phyloP scores from a whole-genome alignment of 2,888 invertebrate species.

The Caenorhabditis macrosperma region DNA sequence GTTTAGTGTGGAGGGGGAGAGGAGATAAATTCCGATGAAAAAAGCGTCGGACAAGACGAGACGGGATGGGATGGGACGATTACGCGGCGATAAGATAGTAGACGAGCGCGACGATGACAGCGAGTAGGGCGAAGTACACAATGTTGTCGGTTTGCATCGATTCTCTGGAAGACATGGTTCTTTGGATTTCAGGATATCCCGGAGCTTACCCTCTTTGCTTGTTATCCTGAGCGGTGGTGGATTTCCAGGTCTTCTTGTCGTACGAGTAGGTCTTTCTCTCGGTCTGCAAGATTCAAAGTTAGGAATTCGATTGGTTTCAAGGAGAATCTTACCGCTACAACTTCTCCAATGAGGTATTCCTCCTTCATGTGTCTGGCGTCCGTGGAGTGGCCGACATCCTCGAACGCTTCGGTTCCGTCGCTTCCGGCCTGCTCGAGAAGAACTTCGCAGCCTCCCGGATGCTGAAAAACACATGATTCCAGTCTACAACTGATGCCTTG shows the following conservation, averaged over 20 bases:
- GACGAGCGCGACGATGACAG: conserved; percentile 72
- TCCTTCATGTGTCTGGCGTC: conserved; percentile 79
- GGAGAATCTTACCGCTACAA: conserved; percentile 67
- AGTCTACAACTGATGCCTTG: conserved; percentile 4
- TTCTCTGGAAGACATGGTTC: conserved; percentile 24
- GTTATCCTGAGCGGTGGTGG: conserved; percentile 52
- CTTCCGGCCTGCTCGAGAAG: conserved; percentile 79
- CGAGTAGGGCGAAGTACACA: conserved; percentile 66
- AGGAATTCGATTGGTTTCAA: not conserved
- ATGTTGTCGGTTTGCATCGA: conserved; percentile 43
- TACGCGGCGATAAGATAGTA: conserved; percentile 71
- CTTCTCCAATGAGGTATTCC: conserved; percentile 77
- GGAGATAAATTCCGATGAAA: conserved; percentile 1
- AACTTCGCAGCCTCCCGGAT: conserved; percentile 80
- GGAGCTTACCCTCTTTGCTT: conserved; percentile 63
- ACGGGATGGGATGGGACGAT: too few relatives aligned
- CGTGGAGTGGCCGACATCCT: conserved; percentile 80
- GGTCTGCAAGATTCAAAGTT: conserved; percentile 56
- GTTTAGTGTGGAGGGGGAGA: not conserved
- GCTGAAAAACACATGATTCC: conserved; percentile 61
- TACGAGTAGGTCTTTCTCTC: conserved; percentile 76
- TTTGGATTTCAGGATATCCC: not conserved
- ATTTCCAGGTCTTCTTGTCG: conserved; percentile 73
- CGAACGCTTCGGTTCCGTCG: conserved; percentile 79
- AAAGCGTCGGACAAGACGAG: not conserved